Base-by-base conservation (phyloP, 2,888 invertebrate genomes). In the Rhimphoctona megacephalus region DNA sequence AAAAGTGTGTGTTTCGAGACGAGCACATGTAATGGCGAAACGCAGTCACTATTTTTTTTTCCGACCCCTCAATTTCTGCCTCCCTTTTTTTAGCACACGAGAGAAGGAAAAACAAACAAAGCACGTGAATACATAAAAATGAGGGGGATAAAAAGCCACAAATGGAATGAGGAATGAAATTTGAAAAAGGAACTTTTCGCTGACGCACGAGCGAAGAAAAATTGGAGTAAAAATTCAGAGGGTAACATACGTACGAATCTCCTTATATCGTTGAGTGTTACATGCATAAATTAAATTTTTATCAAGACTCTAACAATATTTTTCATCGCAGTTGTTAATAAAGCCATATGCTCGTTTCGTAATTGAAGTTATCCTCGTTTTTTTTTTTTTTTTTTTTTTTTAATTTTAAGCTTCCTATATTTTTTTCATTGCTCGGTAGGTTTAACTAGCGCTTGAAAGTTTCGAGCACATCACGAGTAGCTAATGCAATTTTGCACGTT, bases 1-100 rank as follows among this genome's bases (percentile, higher is more conserved):
- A n/a, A 11, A 43, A 76, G 30, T 43, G 46, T 43, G 46, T 22
- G 43, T 46, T 36, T 46, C 39, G 30, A 39, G n/a, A 17, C 36
- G 43, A 46, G 52, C 7, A 30, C 49, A 22, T 64, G 33, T 25
- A 57, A 74, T 61, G 67, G 19, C 17, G 36, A 72, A 66, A 25
- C 66, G 46, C 49, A 14, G 19, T 1, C 73, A 73, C 39, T n/a
- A 52, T 25, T 73, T 83, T 22, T 54, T 70, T 36, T 57, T 83
- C 30, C 14, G 19, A 30, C 33, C 5, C 72, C 33, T 30, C 46
- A 33, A 33, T 30, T 9, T 19, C 25, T 14, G 22, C 17, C 8
- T 69, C 8, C 17, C 2, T 46, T 46, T 19, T 52, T 25, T 54
- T 49, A n/a, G 49, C 54, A 1, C 39, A 30, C 22, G 2, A 39